Evolutionary conservation across 2,797 vertebrate species (phyloP), one percentile per base, ranked within the genome.

Genomic region (Odontamblyopus lacepedii): DNA sequence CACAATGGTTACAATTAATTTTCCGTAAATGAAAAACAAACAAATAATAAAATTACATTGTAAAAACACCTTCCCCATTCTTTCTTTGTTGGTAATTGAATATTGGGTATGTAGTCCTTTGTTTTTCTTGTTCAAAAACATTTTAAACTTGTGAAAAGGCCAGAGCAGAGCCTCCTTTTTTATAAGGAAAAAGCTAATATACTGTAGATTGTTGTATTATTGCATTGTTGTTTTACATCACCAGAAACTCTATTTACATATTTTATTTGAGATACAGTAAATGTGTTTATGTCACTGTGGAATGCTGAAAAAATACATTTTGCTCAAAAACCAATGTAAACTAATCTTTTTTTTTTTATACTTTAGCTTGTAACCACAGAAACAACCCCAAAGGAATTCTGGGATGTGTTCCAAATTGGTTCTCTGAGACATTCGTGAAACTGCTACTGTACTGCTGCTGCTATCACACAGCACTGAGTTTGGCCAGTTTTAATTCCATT

Each of bases 1-100:
- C 15, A 87, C 71, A 91, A 81, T 30, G 79, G 70, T 55, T 73
- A 61, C 63, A 38, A 71, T 77, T 76, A 73, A 48, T 48, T 48
- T 15, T 15, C 44, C 4, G 44, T 13, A 48, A 48, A 48, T 48
- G 44, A 48, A 48, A 48, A 48, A 48, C 13, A 48, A 48, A 38
- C 55, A 27, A 71, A 51, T 59, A 68, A 67, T 74, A 72, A 71
- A 18, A 70, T 53, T 77, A 13, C 44, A 60, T 18, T 60, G 13
- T 53, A 60, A 5, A 71, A 29, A 15, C 23, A 7, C 5, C 27
- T 9, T 13, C 13, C 27, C 30, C 6, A 26, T 12, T 60, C 27
- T 60, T 60, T 29, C 0, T 3, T 12, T 59, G 57, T 29, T 27
- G 9, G 0, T 60, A 29, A 29, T 27, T 26, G n/a, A 57, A 57